Evolutionary conservation across 2,113 vertebrate species (phyloP).

Genomic region (Hippolais icterina): DNA sequence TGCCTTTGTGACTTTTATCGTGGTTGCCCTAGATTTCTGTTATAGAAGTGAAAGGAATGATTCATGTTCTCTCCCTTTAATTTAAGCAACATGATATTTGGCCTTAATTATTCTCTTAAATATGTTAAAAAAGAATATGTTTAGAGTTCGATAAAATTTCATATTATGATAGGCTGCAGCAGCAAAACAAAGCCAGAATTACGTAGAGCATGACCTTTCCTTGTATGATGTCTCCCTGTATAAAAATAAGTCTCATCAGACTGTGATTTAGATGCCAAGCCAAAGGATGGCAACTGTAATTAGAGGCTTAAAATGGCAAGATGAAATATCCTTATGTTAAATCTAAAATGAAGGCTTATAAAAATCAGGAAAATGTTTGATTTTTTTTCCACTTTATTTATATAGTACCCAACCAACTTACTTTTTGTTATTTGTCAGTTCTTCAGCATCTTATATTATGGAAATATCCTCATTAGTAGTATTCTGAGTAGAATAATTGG

Average conservation of each 20-base stretch:
- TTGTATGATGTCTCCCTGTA: not conserved
- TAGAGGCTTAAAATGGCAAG: slow-evolving; percentile 47
- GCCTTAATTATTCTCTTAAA: slow-evolving; percentile 35
- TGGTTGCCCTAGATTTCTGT: slow-evolving; percentile 60
- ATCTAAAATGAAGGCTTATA: not conserved
- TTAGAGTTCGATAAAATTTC: slow-evolving; percentile 1
- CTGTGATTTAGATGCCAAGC: slow-evolving; percentile 18
- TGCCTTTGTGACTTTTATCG: slow-evolving; percentile 43
- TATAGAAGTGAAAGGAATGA: slow-evolving; percentile 53
- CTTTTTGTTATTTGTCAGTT: not conserved
- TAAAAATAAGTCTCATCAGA: slow-evolving; percentile 41
- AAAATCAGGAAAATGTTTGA: not conserved
- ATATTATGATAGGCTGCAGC: not conserved
- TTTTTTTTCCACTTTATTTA: not conserved
- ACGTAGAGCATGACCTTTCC: slow-evolving; percentile 19
- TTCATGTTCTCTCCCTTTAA: slow-evolving; percentile 60
- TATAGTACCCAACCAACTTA: not conserved
- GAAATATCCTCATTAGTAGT: not conserved
- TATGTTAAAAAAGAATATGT: not conserved
- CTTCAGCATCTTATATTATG: not conserved
- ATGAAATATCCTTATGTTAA: not conserved
- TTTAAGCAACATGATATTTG: slow-evolving; percentile 64
- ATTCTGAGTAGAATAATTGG: not conserved
- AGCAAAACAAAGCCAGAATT: slow-evolving; percentile 31
- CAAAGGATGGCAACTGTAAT: slow-evolving; percentile 16